phyloP scores from a whole-genome alignment of 2,888 invertebrate species.

The Conops quadrifasciatus region DNA sequence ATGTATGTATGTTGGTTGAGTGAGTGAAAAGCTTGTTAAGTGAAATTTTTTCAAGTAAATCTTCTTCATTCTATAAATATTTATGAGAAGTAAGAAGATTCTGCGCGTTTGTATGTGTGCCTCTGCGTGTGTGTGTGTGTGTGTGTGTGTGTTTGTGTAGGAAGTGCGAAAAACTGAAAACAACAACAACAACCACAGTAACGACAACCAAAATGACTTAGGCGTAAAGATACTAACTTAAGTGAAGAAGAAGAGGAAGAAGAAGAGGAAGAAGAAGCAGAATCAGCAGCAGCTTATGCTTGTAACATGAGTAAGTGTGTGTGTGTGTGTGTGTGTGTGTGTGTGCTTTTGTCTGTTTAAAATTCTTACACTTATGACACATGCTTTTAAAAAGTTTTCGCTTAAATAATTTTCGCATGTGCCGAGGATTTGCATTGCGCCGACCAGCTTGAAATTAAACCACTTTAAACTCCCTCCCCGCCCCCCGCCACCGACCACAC shows the following conservation, averaged over 20 bases:
- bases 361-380: too few relatives aligned
- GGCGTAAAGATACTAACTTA: too few relatives aligned
- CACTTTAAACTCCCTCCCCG: slow-evolving; percentile 16
- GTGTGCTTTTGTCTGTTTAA: neutral
- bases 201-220: too few relatives aligned
- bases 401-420: slow-evolving; percentile 17
- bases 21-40: too few relatives aligned
- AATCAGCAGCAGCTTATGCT: too few relatives aligned
- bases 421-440: slow-evolving; percentile 8
- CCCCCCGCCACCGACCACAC: neutral
- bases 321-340: neutral
- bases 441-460: slow-evolving; percentile 30
- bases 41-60: neutral
- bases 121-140: neutral
- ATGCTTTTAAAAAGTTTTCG: slow-evolving; percentile 4
- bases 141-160: neutral
- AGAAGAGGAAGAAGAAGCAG: too few relatives aligned
- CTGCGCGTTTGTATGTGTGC: neutral
- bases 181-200: too few relatives aligned
- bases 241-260: too few relatives aligned
- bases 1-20: too few relatives aligned
- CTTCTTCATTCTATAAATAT: neutral
- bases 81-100: neutral
- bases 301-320: neutral
- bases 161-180: too few relatives aligned